Evolutionary conservation across 2,113 vertebrate species (phyloP), one percentile per base, ranked within the genome.

Genomic region (Nesospiza acunhae): DNA sequence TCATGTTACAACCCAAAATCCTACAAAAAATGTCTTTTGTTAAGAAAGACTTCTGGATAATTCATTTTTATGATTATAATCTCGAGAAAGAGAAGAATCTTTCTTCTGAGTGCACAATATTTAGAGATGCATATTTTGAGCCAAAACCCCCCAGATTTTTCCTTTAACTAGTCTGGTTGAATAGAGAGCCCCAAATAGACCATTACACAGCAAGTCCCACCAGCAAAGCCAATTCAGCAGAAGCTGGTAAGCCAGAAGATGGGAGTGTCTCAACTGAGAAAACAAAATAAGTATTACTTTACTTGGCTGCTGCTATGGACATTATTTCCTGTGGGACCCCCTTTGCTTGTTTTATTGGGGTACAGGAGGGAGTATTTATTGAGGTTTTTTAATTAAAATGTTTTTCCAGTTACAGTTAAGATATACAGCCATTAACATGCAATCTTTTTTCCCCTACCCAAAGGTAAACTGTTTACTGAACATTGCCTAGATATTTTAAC

Each of bases 341-440:
- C 72, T 66, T 49, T 80, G n/a, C 64, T 66, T 90, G 62, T 92
- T 78, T 83, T 64, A 64, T 15, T 46, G 23, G 74, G 84, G 44
- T 76, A 79, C 26, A 87, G 41, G 27, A 78, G 83, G 30, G 53
- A 76, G 28, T 70, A 66, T 39, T 64, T 39, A 50, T 23, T 74
- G 22, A 12, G 0, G 2, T 63, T 74, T 53, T 55, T 55, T 19
- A 62, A 30, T 46, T 55, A 64, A 77, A 82, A 31, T 63, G 33
- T n/a, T 94, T 93, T 93, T 53, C 60, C 53, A 56, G 64, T 88
- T 80, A 87, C 35, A 92, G 79, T 84, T 77, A 92, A 94, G 73
- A 88, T 78, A 96, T 10, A 93, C 35, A 95, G 92, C 52, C 88
- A 84, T 84, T 81, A 88, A 90, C 93, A 95, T 95, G 90, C 90